phyloP scores from a whole-genome alignment of 2,888 invertebrate species.

The Miltochrista miniata region DNA sequence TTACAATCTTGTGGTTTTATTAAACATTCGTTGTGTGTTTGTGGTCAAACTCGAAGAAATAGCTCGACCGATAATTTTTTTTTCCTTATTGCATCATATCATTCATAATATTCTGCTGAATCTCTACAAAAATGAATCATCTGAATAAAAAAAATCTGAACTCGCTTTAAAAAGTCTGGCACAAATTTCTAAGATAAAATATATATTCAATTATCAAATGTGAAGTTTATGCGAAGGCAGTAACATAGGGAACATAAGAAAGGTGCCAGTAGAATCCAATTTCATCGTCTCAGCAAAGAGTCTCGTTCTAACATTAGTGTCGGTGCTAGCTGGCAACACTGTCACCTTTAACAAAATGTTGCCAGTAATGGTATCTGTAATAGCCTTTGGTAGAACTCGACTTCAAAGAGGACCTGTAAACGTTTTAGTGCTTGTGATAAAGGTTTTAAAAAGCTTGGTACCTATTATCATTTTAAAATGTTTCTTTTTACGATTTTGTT shows the following conservation, averaged over 20 bases:
- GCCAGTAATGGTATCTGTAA: neutral
- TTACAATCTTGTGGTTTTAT: too few species aligned
- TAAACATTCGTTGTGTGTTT: too few species aligned
- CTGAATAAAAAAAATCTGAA: too few species aligned
- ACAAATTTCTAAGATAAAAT: too few species aligned
- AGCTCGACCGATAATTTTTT: too few species aligned
- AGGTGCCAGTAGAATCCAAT: neutral
- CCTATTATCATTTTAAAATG: neutral
- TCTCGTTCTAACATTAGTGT: neutral
- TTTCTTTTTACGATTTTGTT: neutral
- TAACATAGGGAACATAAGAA: neutral
- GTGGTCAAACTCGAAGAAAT: too few species aligned
- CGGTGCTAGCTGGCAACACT: neutral
- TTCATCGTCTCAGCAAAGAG: neutral
- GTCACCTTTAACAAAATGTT: conserved; percentile 3
- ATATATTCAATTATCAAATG: too few species aligned
- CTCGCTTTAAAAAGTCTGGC: too few species aligned
- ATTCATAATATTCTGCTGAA: too few species aligned
- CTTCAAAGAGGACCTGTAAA: conserved; percentile 2
- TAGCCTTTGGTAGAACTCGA: neutral
- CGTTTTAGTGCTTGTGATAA: conserved; percentile 3
- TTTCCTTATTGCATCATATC: too few species aligned
- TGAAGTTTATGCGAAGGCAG: too few species aligned
- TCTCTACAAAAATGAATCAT: too few species aligned
- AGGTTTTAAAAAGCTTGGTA: neutral